Conservation (phyloP, 2,113 vertebrate species). For the Numida meleagris region DNA sequence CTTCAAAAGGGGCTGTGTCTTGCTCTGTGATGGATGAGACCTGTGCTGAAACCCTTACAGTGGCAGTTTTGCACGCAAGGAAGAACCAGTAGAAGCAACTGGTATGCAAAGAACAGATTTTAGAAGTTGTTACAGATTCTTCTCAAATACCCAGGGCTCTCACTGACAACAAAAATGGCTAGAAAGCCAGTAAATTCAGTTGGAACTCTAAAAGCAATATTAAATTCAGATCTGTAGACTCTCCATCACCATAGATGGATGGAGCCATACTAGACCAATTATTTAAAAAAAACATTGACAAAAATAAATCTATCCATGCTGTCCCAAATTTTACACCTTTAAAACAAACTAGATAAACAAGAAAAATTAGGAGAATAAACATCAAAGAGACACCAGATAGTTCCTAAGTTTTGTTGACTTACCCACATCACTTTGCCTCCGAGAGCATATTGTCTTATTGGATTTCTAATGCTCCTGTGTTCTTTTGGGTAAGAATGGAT, state of each 20-base stretch:
- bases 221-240: neutral
- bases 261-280: neutral
- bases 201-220: neutral
- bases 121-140: neutral
- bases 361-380: neutral
- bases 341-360: neutral
- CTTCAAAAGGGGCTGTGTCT: slow-evolving; percentile 20
- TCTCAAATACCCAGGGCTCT: neutral
- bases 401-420: neutral
- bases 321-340: neutral
- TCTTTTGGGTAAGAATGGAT: neutral
- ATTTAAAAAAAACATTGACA: neutral
- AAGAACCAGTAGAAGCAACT: neutral
- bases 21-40: neutral
- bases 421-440: neutral
- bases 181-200: neutral
- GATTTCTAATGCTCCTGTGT: neutral
- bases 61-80: neutral
- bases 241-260: neutral
- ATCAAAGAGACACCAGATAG: neutral
- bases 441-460: neutral
- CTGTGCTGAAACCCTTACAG: neutral
- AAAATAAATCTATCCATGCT: neutral
- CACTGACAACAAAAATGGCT: neutral
- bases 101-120: neutral